Conservation (phyloP, 1,140 invertebrate genomes). For the Drosophila pruinosa region DNA sequence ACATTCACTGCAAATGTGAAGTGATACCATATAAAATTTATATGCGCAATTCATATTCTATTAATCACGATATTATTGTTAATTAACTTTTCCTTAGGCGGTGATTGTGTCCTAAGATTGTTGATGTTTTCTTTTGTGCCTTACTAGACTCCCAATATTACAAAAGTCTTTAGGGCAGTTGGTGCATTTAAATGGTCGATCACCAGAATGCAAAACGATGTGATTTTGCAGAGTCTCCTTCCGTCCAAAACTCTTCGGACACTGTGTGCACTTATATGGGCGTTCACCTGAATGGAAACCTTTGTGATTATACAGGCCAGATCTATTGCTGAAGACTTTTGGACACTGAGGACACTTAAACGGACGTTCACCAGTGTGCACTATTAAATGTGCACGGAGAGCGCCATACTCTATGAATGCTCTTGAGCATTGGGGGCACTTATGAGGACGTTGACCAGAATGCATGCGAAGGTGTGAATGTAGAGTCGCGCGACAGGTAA, state of each 20-base stretch:
- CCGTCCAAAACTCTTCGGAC: constrained; percentile 98
- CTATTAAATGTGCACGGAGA: not conserved
- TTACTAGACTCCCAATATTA: constrained; percentile 98
- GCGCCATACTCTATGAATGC: not conserved
- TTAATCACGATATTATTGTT: no score
- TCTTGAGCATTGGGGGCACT: not conserved
- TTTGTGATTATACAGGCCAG: not conserved
- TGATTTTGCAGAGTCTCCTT: constrained; percentile 97
- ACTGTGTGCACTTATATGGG: no score
- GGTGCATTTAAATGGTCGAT: constrained; percentile 99
- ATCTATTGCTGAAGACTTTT: no score
- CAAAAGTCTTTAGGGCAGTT: constrained; percentile 99
- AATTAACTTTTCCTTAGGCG: no score
- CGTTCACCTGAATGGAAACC: not conserved
- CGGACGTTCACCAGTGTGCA: not conserved
- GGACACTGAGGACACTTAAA: not conserved
- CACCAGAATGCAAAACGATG: constrained; percentile 97
- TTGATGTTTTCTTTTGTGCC: constrained; percentile 97
- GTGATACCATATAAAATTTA: no score
- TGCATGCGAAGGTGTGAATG: no score
- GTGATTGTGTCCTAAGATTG: no score
- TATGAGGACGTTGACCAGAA: no score
- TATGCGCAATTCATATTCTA: no score
- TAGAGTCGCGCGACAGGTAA: no score
- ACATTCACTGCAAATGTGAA: not conserved